Conservation (phyloP, 2,888 invertebrate genomes). For the Leucophora obtusa region DNA sequence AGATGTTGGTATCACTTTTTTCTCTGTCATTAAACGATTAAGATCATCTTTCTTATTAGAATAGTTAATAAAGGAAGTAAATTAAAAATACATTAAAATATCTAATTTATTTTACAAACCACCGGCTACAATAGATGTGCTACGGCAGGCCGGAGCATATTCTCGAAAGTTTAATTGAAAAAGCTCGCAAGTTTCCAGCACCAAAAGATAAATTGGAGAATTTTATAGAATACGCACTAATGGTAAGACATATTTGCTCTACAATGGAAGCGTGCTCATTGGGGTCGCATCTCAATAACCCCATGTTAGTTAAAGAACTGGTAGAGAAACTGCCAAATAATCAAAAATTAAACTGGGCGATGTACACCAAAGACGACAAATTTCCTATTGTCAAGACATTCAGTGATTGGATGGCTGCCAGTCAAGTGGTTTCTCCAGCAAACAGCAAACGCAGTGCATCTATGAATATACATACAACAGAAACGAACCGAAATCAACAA, state of each 20-base stretch:
- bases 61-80: no score
- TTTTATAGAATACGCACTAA: slow-evolving; percentile 27
- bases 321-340: slow-evolving; percentile 30
- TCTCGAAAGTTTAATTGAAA: slow-evolving; percentile 24
- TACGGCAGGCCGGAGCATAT: slow-evolving; percentile 40
- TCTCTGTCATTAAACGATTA: no score
- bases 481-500: neutral
- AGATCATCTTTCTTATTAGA: no score
- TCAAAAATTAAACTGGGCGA: slow-evolving; percentile 20
- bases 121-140: no score
- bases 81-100: no score
- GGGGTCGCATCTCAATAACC: slow-evolving; percentile 27
- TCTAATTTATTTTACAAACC: no score
- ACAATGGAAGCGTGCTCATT: slow-evolving; percentile 43
- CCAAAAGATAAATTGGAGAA: slow-evolving; percentile 22
- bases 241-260: slow-evolving; percentile 22
- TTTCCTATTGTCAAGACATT: neutral
- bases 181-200: slow-evolving; percentile 19
- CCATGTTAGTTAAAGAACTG: slow-evolving; percentile 33
- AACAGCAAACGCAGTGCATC: neutral
- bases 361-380: neutral
- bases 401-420: slow-evolving; percentile 19
- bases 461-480: neutral
- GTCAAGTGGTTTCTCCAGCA: slow-evolving; percentile 1
- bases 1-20: no score